These are phyloP conservation scores for Cancer borealis DNA, from an alignment of 2,888 invertebrate species.

Conservation along the genomic window DNA sequence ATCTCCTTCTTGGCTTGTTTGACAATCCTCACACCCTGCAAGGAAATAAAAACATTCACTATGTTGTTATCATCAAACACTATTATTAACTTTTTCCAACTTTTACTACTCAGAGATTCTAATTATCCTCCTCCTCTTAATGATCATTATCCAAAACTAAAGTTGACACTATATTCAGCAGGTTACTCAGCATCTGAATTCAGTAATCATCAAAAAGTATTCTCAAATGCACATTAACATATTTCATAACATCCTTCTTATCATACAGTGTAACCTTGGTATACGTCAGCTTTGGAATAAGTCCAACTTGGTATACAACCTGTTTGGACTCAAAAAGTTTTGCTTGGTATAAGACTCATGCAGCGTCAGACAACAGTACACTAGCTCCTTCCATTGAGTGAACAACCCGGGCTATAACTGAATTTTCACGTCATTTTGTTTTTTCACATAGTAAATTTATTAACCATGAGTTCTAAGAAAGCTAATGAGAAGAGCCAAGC, in stretches of 20 bases:
- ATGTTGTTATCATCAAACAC: background rate
- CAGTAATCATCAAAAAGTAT: background rate
- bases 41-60: background rate
- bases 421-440: background rate
- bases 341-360: too few species aligned
- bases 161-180: background rate
- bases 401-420: too few species aligned
- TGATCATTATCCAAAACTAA: background rate
- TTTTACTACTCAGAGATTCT: background rate
- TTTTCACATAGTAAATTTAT: background rate
- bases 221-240: too few species aligned
- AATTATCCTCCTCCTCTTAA: background rate
- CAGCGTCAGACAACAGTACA: too few species aligned
- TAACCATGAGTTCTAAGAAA: too few species aligned
- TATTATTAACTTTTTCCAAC: background rate
- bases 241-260: too few species aligned
- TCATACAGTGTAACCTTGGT: too few species aligned
- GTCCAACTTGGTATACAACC: too few species aligned
- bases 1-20: conserved; percentile 77
- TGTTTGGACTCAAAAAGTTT: too few species aligned
- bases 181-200: background rate
- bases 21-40: conserved; percentile 78
- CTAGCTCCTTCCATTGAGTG: too few species aligned
- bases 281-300: too few species aligned
- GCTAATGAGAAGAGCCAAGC: too few species aligned